phyloP scores from a whole-genome alignment of 2,113 vertebrate genomes.

The Peromyscus maniculatus region DNA sequence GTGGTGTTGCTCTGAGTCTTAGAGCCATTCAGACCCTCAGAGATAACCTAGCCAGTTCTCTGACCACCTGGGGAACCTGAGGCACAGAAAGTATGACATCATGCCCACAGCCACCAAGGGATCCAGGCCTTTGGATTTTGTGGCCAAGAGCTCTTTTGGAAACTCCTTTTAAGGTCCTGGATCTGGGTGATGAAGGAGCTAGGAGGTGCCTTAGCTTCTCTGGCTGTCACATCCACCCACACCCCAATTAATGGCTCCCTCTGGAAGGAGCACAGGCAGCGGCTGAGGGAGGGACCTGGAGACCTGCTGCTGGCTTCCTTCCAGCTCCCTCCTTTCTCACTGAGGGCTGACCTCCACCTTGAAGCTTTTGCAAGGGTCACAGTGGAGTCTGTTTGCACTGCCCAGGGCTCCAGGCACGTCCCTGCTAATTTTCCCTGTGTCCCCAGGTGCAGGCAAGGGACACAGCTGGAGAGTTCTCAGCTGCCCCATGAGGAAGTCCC shows the following conservation, averaged over 20 bases:
- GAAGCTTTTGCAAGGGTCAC: not conserved
- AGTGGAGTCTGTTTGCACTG: not conserved
- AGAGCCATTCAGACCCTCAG: not conserved
- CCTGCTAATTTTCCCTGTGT: not conserved
- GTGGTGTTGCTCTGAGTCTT: not conserved
- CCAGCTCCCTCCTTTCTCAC: not conserved
- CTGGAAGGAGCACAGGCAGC: not conserved
- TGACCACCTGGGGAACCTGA: not conserved
- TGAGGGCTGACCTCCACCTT: not conserved
- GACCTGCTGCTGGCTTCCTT: not conserved
- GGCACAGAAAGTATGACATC: not conserved
- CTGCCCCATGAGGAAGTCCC: not conserved
- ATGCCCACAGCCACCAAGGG: not conserved
- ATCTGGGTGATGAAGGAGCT: constrained; percentile 19
- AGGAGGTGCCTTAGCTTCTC: constrained; percentile 14
- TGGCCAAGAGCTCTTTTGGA: not conserved
- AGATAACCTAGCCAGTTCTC: not conserved
- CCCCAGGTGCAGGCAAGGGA: not conserved
- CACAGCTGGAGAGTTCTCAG: not conserved
- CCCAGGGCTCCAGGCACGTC: not conserved
- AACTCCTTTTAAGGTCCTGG: constrained; percentile 68
- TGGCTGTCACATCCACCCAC: constrained; percentile 18
- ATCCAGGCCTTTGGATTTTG: not conserved
- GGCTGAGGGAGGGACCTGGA: not conserved
- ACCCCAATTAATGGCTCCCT: not conserved